Evolutionary conservation across 2,113 vertebrate species (phyloP), one percentile per base, ranked within the genome.

Genomic region (Puntigrus tetrazona): DNA sequence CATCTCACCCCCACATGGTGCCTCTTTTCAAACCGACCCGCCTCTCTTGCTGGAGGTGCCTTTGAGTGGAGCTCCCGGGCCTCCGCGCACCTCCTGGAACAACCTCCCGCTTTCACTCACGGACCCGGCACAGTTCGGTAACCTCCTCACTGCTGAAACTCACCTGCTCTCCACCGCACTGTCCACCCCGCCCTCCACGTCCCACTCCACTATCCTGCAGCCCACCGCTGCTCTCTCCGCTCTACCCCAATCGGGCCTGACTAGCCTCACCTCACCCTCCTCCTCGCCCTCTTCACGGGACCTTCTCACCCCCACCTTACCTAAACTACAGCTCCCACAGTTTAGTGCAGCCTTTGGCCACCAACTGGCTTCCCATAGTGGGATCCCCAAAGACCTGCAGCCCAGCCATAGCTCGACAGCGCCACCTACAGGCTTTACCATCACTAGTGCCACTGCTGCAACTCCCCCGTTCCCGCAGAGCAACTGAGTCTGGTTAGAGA

Each of bases 401-500:
- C 97, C 98, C 92, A 99, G 96, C 95, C 98, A 99, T 96, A 99
- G 98, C 92, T 99, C 98, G 74, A 98, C 96, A 86, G 98, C 97
- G 52, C 97, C 98, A 88, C 98, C 98, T 29, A 96, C 97, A 85
- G 97, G 97, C 93, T 98, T 97, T 89, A 94, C 97, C 80, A 95
- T 96, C 83, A 96, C 97, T 87, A 94, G 97, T 95, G 96, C 96
- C 95, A 96, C 96, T 73, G 94, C 97, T 92, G 96, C 97, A 90
- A 95, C 96, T 0, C 94, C 96, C 5, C 96, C 96, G 81, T 98
- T 98, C 88, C 95, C 94, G 89, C 95, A 94, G 93, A 96, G 92
- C 94, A 92, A 95, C 95, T 96, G 96, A 95, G 76, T n/a, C 29
- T 25, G 22, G 38, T n/a, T 73, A 43, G 36, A 73, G 36, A 75